Conservation (phyloP, 2,888 invertebrate species). For the Agonopterix alstromeriana region DNA sequence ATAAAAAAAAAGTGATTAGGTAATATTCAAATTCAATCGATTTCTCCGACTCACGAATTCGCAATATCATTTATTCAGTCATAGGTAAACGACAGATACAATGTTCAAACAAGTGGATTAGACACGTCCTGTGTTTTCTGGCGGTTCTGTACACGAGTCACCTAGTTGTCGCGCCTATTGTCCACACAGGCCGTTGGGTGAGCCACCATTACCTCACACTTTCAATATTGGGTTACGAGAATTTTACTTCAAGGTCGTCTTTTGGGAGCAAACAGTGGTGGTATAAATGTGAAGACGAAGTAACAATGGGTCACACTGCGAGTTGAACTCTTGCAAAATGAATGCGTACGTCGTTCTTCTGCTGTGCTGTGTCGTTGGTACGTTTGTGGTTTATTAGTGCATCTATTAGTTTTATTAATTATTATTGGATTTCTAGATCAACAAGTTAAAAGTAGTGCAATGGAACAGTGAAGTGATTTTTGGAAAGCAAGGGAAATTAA, state of each 20-base stretch:
- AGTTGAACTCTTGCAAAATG: slow-evolving; percentile 61
- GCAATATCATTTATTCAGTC: no score
- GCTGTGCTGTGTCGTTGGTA: slow-evolving; percentile 61
- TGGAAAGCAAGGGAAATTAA: no score
- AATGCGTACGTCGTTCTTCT: slow-evolving; percentile 50
- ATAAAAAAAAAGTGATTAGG: no score
- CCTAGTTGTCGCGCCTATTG: slow-evolving; percentile 75
- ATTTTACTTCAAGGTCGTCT: slow-evolving; percentile 72
- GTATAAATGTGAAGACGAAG: slow-evolving; percentile 69
- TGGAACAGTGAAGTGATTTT: no score
- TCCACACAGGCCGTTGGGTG: slow-evolving; percentile 58
- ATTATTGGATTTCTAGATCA: no score
- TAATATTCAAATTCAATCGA: no score
- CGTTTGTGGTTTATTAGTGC: slow-evolving; percentile 29
- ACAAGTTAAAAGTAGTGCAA: no score
- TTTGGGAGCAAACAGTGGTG: slow-evolving; percentile 70
- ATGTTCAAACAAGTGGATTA: slow-evolving; percentile 13
- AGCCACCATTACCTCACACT: slow-evolving; percentile 73
- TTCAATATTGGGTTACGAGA: slow-evolving; percentile 76
- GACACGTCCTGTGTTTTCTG: slow-evolving; percentile 52
- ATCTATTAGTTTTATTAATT: no score
- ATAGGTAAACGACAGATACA: no score
- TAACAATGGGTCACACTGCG: slow-evolving; percentile 62
- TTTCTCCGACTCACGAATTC: no score
- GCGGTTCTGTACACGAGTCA: slow-evolving; percentile 55